Evolutionary conservation across 2,888 invertebrate species (phyloP), one percentile per base, ranked within the genome.

Genomic region (Amiota minor): DNA sequence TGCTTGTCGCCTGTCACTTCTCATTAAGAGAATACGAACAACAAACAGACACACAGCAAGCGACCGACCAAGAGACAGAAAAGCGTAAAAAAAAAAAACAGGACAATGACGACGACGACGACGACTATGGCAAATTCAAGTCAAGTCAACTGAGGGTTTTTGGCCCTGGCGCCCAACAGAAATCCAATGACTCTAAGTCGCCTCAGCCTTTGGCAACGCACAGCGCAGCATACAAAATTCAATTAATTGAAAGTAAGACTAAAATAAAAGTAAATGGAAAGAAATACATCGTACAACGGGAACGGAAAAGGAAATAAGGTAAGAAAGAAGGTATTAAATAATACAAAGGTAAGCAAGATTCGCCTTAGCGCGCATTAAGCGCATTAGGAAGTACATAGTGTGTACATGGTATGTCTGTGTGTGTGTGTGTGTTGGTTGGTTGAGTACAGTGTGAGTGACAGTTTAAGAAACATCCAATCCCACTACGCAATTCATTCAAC

Each of bases 1-100:
- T 84, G 85, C 87, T 85, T 87, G 86, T 88, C 86, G 88, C 86
- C 83, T 87, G 86, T 87, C 86, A 87, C 83, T 88, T 79, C 86
- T 86, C 88, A 88, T 87, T 87, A 87, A 78, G 78, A 70, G 71
- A 69, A 47, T 49, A 55, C 68, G 35, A 55, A 72, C 55, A 49
- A 65, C 53, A 69, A 50, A 35, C 35, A 23, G 23, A 23, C 23
- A 35, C n/a, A 67, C 20, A 56, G 11, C 53, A 56, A 8, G 55
- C 20, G 49, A 55, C 53, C 49, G 71, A 18, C n/a, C 56, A n/a
- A n/a, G n/a, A 12, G 53, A n/a, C 53, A 12, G 56, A 18, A 16
- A 18, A 62, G 35, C 61, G 35, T 62, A 62, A n/a, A 12, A 11
- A 53, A 62, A n/a, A 12, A 11, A 53, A 35, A 35, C 61, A 62